A percentile compares a stretch with the other conserved stretches of the same genome.
Evolutionary conservation across 2,888 invertebrate genomes (phyloP).

Genomic region (Sabatieria punctata): DNA sequence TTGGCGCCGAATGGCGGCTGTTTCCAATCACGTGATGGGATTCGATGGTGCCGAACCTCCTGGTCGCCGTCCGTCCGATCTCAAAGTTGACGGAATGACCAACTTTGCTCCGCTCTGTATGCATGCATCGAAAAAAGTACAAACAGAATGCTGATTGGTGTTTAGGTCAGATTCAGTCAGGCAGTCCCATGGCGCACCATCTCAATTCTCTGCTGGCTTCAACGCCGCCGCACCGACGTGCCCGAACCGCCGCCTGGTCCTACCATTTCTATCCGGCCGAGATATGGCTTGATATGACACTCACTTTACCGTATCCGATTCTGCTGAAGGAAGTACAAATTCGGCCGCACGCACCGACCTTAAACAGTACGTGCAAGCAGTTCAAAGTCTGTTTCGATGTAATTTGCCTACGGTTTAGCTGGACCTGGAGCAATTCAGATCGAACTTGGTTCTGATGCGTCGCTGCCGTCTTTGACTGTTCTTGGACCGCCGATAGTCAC

Average conservation of each 20-base stretch:
- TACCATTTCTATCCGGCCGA: constrained; percentile 86
- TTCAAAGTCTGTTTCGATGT: not conserved
- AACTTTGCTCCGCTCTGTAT: constrained; percentile 30
- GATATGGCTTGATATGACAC: constrained; percentile 60
- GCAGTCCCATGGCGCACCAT: constrained; percentile 67
- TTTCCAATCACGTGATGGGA: not conserved
- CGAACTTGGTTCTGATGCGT: constrained; percentile 16
- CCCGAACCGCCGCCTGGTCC: constrained; percentile 55
- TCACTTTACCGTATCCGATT: constrained; percentile 70
- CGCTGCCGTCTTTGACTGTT: constrained; percentile 6
- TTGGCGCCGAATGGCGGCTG: not conserved
- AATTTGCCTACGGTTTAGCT: constrained; percentile 7
- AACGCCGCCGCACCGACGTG: constrained; percentile 59
- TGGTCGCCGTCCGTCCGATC: not conserved
- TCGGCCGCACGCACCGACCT: constrained; percentile 63
- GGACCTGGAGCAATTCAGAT: constrained; percentile 16
- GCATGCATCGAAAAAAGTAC: not conserved
- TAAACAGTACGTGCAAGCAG: constrained; percentile 47
- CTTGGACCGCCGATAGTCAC: constrained; percentile 12
- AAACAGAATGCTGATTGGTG: not conserved
- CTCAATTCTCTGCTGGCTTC: constrained; percentile 71
- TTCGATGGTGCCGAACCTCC: not conserved
- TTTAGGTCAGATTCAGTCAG: constrained; percentile 52
- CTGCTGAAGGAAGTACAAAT: constrained; percentile 68
- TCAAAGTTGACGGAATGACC: constrained; percentile 50